Percentiles rank a stretch among this genome's conserved stretches.
These are phyloP conservation scores for Macheiramphus alcinus DNA, from an alignment of 2,113 vertebrate species.

Conservation along the genomic window DNA sequence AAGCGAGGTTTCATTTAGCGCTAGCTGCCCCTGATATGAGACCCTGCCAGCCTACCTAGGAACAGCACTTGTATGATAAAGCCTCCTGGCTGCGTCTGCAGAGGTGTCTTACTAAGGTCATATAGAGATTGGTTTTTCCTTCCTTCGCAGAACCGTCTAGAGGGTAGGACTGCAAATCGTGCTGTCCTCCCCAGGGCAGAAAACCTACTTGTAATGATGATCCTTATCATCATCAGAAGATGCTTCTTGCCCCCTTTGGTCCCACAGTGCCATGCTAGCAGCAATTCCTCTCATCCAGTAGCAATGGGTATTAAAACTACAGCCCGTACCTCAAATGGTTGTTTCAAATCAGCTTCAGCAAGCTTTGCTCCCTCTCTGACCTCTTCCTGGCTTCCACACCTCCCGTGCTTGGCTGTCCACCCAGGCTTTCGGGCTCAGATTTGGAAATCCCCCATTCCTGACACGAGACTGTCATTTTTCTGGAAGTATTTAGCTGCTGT, in stretches of 20 bases:
- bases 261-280: not conserved
- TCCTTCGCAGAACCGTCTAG: not conserved
- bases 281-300: not conserved
- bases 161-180: not conserved
- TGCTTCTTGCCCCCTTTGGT: not conserved
- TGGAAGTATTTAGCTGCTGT: not conserved
- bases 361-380: not conserved
- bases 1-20: not conserved
- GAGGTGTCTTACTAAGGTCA: not conserved
- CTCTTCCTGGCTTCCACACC: not conserved
- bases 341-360: not conserved
- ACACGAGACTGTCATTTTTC: not conserved
- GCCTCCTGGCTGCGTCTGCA: not conserved
- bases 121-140: not conserved
- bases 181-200: not conserved
- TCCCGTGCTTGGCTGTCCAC: not conserved
- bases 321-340: not conserved
- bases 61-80: not conserved
- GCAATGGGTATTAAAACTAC: not conserved
- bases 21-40: not conserved
- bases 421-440: not conserved
- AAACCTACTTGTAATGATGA: not conserved
- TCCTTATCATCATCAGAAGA: not conserved
- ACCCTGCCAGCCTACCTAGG: not conserved
- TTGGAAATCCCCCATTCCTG: conserved; percentile 7